A percentile compares a stretch with the other conserved stretches of the same genome.
Evolutionary conservation across 2,797 vertebrate species (phyloP).

Genomic region (Xiphorhynchus erythropygius): DNA sequence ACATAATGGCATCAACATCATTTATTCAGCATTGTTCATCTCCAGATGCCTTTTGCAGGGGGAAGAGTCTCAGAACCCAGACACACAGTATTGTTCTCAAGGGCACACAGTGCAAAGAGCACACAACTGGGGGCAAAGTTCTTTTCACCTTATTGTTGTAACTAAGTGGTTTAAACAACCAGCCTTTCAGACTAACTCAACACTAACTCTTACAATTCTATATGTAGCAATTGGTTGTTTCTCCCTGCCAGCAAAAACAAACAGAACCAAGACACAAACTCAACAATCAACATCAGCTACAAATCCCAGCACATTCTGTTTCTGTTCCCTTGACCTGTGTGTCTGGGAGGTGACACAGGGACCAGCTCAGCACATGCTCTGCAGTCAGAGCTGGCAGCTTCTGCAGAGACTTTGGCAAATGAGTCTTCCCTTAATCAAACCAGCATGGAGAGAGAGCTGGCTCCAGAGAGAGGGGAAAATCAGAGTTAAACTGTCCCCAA

Average conservation of each 20-base stretch:
- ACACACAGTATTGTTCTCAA: not conserved
- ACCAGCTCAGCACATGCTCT: not conserved
- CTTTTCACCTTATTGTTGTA: not conserved
- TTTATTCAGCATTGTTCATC: not conserved
- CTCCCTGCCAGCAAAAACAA: not conserved
- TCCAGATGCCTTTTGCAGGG: not conserved
- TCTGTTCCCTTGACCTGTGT: not conserved
- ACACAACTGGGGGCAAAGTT: not conserved
- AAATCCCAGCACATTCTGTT: not conserved
- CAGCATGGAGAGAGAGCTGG: not conserved
- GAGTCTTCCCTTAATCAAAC: not conserved
- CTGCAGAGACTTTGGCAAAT: not conserved
- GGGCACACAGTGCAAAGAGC: not conserved
- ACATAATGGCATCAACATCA: not conserved
- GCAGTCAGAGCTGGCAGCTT: not conserved
- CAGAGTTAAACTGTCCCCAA: not conserved
- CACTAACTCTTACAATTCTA: not conserved
- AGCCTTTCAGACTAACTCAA: not conserved
- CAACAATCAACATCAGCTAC: not conserved
- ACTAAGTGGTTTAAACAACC: not conserved
- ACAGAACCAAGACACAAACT: not conserved
- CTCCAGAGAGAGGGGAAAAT: not conserved
- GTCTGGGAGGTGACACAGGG: not conserved
- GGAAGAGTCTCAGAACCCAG: not conserved
- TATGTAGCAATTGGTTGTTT: not conserved